phyloP scores from a whole-genome alignment of 2,888 invertebrate genomes.

The Aspidiotus destructor region DNA sequence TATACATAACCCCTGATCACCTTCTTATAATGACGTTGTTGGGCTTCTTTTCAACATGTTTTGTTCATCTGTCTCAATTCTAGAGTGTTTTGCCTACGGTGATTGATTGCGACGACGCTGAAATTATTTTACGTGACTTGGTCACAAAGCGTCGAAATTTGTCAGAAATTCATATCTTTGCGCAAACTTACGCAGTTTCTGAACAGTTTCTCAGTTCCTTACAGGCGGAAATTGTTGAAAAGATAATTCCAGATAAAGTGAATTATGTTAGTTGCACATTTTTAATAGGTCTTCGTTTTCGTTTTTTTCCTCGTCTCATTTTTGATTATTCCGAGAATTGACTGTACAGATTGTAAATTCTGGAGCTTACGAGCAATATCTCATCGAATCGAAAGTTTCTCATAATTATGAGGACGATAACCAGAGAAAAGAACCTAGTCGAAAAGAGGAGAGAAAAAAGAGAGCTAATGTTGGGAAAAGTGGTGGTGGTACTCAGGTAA shows the following conservation, averaged over 20 bases:
- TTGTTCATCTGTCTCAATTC: slow-evolving; percentile 7
- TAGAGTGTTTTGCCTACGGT: slow-evolving; percentile 70
- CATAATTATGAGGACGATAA: not conserved
- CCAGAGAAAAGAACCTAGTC: slow-evolving; percentile 45
- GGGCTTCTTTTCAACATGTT: not conserved
- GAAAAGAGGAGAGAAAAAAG: slow-evolving; percentile 77
- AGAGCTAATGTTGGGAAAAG: slow-evolving; percentile 79
- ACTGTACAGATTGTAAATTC: slow-evolving; percentile 51
- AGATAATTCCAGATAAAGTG: slow-evolving; percentile 45
- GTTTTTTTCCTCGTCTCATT: not conserved
- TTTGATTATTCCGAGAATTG: not conserved
- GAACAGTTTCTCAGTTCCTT: slow-evolving; percentile 54
- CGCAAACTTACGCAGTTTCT: slow-evolving; percentile 48
- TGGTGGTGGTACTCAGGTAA: slow-evolving; percentile 73
- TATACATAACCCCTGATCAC: not conserved
- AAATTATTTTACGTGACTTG: slow-evolving; percentile 57
- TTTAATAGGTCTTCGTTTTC: not conserved
- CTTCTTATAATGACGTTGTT: not conserved
- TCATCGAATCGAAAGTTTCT: slow-evolving; percentile 52
- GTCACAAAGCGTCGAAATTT: slow-evolving; percentile 51
- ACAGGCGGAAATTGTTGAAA: slow-evolving; percentile 39
- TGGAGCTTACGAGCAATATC: slow-evolving; percentile 59
- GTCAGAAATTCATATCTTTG: slow-evolving; percentile 45
- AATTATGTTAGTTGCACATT: slow-evolving; percentile 43
- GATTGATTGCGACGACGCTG: slow-evolving; percentile 65